Evolutionary conservation across 2,797 vertebrate species (phyloP), one percentile per base, ranked within the genome.

Genomic region (Neostethus bicornis): DNA sequence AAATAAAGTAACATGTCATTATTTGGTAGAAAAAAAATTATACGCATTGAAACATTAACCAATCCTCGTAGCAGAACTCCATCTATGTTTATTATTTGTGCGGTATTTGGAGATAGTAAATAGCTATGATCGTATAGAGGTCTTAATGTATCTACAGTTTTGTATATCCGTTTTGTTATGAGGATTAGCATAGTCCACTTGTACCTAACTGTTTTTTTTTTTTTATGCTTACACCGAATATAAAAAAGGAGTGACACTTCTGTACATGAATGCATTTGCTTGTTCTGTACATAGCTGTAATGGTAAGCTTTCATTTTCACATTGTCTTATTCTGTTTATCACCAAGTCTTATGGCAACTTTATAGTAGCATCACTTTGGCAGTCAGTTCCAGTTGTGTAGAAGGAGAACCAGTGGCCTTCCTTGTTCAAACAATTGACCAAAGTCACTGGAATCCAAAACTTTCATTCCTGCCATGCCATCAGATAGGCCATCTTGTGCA

Each of bases 231-330:
- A 90, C 79, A 84, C 58, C 77, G 81, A 69, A 86, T 88, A 87
- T 87, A 86, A 87, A 90, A 86, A 88, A 90, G 89, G 86, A 91
- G 78, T 85, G 85, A 89, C 80, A 88, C 80, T 69, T 89, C 87
- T 92, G 90, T 92, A 92, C 89, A 91, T 85, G 65, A 66, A 81
- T 83, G 80, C 75, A 53, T 83, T 80, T 79, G 78, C 16, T 75
- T 61, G 70, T 78, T 89, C 83, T 90, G 81, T 86, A 90, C 85
- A 88, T 79, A 85, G 82, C 78, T 87, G 77, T 80, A 76, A 89
- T 58, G 73, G 58, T 80, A 75, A 71, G 53, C 81, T 81, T 76
- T 83, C 71, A 47, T 84, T 80, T 89, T 88, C 84, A 87, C 87
- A 88, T 83, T 77, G 76, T 86, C 68, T 82, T 77, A 70, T 67